Evolutionary conservation across 1,140 invertebrate genomes (phyloP).

Genomic region (Belonocnema kinseyi): DNA sequence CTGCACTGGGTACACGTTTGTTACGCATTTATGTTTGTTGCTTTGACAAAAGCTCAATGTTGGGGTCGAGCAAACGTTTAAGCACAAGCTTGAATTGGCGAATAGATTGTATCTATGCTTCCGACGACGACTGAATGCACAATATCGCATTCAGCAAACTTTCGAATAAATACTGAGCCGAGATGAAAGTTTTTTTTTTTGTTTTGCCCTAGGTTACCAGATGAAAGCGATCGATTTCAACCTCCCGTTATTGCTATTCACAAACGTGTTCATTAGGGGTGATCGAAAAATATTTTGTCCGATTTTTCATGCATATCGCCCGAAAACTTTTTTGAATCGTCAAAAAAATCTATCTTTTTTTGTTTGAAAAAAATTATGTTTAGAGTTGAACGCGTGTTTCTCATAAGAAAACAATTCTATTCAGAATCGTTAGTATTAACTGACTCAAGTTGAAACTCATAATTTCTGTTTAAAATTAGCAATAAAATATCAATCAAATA

Average conservation of each 20-base stretch:
- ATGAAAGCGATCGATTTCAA: constrained; percentile 13
- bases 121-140: constrained; percentile 7
- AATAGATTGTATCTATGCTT: constrained; percentile 17
- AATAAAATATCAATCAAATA: too few species aligned
- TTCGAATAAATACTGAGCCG: not conserved
- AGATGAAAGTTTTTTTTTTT: constrained; percentile 18
- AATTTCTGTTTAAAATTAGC: too few species aligned
- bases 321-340: too few species aligned
- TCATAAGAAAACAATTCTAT: too few species aligned
- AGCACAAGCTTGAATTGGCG: constrained; percentile 20
- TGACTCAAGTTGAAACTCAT: too few species aligned
- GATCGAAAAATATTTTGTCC: too few species aligned
- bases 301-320: too few species aligned
- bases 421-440: too few species aligned
- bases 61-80: constrained; percentile 30
- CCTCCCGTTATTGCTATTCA: constrained; percentile 38
- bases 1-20: not conserved
- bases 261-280: constrained; percentile 11
- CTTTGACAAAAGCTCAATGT: constrained; percentile 14
- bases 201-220: not conserved
- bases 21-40: constrained; percentile 19
- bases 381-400: too few species aligned
- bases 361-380: too few species aligned
- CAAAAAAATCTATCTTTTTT: not conserved
- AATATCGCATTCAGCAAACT: constrained; percentile 25